Evolutionary conservation across 2,797 vertebrate genomes (phyloP).

Genomic region (Karalla daura): DNA sequence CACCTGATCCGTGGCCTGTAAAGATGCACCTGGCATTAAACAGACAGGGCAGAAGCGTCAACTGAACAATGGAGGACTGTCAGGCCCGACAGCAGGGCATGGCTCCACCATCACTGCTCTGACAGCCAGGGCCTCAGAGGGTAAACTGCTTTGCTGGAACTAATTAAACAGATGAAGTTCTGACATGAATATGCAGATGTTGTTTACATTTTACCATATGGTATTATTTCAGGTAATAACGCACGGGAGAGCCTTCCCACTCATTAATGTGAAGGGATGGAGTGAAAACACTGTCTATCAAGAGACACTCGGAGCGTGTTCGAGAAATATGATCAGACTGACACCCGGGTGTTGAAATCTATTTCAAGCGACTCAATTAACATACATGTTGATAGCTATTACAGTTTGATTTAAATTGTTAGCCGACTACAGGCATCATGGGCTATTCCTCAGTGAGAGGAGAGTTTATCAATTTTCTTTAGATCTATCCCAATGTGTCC

Average conservation of each 20-base stretch:
- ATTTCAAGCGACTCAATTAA: conserved; percentile 79
- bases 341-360: conserved; percentile 68
- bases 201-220: conserved; percentile 99
- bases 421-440: conserved; percentile 10
- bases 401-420: conserved; percentile 60
- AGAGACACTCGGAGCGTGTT: conserved; percentile 84
- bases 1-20: conserved; percentile 83
- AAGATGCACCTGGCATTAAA: conserved; percentile 91
- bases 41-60: conserved; percentile 84
- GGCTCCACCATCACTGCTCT: conserved; percentile 89
- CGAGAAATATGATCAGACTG: conserved; percentile 74
- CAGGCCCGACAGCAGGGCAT: conserved; percentile 92
- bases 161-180: conserved; percentile 99
- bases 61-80: conserved; percentile 94
- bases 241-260: conserved; percentile 90
- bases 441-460: conserved; percentile 3
- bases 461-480: conserved; percentile 22
- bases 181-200: conserved; percentile 99
- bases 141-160: conserved; percentile 99
- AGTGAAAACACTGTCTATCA: conserved; percentile 87
- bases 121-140: conserved; percentile 97
- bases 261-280: conserved; percentile 92
- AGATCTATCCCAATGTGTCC: conserved; percentile 20
- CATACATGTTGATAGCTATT: conserved; percentile 73
- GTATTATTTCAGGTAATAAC: conserved; percentile 99